Evolutionary conservation across 2,797 vertebrate genomes (phyloP).

Genomic region (Calcarius lapponicus): DNA sequence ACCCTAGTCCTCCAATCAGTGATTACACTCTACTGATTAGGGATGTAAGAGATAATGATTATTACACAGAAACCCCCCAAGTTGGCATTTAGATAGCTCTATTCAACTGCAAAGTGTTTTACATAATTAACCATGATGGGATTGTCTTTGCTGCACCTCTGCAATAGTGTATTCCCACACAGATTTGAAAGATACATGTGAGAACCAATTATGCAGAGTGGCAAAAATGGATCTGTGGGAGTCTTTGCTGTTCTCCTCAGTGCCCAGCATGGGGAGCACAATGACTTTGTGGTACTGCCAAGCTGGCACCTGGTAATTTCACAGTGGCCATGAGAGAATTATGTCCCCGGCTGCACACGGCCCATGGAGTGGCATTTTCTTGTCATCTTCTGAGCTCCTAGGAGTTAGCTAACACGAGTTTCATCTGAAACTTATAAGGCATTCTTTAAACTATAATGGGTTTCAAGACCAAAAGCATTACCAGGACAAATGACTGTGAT

Average conservation of each 20-base stretch:
- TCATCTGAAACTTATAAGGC: background rate
- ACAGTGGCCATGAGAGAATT: background rate
- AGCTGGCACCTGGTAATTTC: background rate
- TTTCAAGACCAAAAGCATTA: background rate
- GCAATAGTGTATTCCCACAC: background rate
- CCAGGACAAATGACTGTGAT: background rate
- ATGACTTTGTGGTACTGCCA: background rate
- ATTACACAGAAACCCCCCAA: background rate
- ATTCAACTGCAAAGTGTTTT: slow-evolving; percentile 31
- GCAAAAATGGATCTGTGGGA: background rate
- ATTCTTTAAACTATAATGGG: background rate
- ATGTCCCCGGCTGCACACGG: background rate
- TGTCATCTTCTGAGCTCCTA: background rate
- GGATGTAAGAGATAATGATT: slow-evolving; percentile 31
- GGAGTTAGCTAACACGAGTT: background rate
- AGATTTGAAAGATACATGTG: background rate
- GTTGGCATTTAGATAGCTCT: slow-evolving; percentile 4
- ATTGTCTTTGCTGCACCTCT: slow-evolving; percentile 4
- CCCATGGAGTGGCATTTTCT: background rate
- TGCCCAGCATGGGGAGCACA: background rate
- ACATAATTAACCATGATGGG: slow-evolving; percentile 51
- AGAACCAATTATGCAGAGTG: background rate
- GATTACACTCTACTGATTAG: slow-evolving; percentile 29
- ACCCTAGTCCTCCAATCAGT: background rate
- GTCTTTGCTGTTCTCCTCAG: background rate